A percentile compares a stretch with the other conserved stretches of the same genome.
These are phyloP conservation scores for Galago senegalensis DNA, from an alignment of 2,797 vertebrate species.

Conservation along the genomic window DNA sequence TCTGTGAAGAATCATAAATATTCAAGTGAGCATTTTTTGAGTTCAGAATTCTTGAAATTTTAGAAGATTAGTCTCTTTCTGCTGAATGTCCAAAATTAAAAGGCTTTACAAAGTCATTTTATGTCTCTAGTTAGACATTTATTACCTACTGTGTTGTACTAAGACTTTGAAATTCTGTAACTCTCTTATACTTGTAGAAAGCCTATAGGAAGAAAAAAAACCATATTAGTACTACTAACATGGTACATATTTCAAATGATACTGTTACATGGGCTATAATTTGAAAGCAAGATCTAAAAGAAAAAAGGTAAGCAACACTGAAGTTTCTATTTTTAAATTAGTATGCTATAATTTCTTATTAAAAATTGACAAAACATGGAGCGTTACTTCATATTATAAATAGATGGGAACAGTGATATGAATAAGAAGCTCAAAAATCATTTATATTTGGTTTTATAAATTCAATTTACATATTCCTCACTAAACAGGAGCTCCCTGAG, in stretches of 20 bases:
- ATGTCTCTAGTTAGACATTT: conserved; percentile 81
- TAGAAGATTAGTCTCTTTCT: conserved; percentile 87
- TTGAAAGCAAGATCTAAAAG: conserved; percentile 57
- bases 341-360: conserved; percentile 1
- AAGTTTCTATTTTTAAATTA: conserved; percentile 21
- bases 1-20: conserved; percentile 89
- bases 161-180: conserved; percentile 95
- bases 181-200: conserved; percentile 97
- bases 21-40: conserved; percentile 89
- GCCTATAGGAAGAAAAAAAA: conserved; percentile 88
- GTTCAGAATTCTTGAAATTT: conserved; percentile 87
- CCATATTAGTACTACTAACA: conserved; percentile 38
- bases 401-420: neutral
- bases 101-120: conserved; percentile 78
- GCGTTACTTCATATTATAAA: neutral
- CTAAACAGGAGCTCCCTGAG: neutral
- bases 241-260: conserved; percentile 45
- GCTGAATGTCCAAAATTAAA: conserved; percentile 81
- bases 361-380: neutral
- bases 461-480: neutral
- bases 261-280: conserved; percentile 1
- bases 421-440: neutral
- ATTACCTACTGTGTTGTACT: conserved; percentile 95
- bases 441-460: neutral
- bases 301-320: neutral